Conservation (phyloP, 2,888 invertebrate species). For the Acanthopleura granulata region DNA sequence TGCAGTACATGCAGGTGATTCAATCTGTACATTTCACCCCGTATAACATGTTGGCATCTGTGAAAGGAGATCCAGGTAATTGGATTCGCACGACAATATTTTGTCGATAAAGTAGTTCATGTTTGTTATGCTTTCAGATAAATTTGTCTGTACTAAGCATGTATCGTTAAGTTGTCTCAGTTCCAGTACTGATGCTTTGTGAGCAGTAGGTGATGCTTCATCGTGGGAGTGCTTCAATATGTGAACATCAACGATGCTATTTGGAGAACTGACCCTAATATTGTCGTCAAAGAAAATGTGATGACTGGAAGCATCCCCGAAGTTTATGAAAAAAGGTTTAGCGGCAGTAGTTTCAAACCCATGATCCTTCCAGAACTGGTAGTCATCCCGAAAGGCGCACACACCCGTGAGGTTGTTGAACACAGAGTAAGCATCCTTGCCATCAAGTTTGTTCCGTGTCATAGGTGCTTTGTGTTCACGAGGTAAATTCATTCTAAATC, state of each 20-base stretch:
- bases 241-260: background rate
- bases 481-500: no score
- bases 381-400: background rate
- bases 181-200: background rate
- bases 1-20: no score
- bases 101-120: background rate
- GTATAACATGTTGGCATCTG: no score
- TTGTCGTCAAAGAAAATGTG: conserved; percentile 2
- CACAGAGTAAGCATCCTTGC: no score
- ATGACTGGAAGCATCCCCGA: background rate
- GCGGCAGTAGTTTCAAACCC: background rate
- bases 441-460: no score
- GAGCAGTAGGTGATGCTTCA: background rate
- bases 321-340: background rate
- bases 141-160: background rate
- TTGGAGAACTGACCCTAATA: background rate
- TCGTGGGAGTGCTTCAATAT: background rate
- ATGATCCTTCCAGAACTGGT: background rate
- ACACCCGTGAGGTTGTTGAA: background rate
- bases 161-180: background rate
- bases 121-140: background rate
- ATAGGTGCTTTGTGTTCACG: no score
- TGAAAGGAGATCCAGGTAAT: background rate
- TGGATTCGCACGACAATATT: background rate
- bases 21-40: no score